phyloP scores from a whole-genome alignment of 2,888 invertebrate species.

The Glaucopsyche alexis region DNA sequence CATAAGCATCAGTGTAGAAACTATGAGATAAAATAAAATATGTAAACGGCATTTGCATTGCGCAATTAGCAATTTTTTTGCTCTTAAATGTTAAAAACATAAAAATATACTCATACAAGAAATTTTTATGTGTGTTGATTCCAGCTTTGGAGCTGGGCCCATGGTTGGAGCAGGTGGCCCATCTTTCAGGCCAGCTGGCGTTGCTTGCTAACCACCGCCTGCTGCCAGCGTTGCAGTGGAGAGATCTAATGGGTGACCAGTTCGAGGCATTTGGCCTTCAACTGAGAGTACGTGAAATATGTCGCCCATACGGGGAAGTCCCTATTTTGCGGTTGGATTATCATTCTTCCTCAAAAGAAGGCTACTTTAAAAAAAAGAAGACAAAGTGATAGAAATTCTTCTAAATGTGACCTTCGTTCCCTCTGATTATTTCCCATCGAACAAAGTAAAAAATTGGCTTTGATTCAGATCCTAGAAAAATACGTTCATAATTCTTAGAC shows the following conservation, averaged over 20 bases:
- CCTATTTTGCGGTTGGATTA: neutral
- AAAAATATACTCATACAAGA: too few species aligned
- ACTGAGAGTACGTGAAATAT: neutral
- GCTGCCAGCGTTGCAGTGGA: neutral
- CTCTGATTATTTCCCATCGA: too few species aligned
- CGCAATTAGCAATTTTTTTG: too few species aligned
- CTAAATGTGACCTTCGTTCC: too few species aligned
- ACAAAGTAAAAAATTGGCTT: too few species aligned
- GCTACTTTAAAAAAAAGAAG: too few species aligned
- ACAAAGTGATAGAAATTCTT: too few species aligned
- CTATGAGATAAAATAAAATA: too few species aligned
- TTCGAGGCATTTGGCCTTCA: neutral
- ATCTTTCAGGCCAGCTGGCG: neutral
- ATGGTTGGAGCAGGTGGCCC: slow-evolving; percentile 8
- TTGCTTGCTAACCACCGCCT: neutral
- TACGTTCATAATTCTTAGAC: neutral
- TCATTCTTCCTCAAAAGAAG: too few species aligned
- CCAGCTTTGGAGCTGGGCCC: neutral
- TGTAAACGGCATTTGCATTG: too few species aligned
- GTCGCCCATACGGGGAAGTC: neutral
- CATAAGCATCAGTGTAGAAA: too few species aligned
- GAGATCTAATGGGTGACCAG: neutral
- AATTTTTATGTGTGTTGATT: neutral
- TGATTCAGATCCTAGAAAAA: neutral
- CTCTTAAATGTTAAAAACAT: too few species aligned